Conservation (phyloP, 2,888 invertebrate species). For the Xiphydria camelus region DNA sequence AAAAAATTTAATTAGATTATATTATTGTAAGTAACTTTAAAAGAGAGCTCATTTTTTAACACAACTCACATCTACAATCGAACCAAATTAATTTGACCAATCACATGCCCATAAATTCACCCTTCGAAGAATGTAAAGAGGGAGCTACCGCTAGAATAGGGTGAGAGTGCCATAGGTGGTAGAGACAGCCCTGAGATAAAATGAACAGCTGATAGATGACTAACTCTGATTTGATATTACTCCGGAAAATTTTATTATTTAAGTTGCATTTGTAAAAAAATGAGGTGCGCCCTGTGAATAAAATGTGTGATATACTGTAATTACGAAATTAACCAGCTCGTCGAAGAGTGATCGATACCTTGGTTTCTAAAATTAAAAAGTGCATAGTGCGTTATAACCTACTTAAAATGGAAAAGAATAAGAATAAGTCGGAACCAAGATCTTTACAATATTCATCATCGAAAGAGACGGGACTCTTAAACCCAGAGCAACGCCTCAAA, state of each 20-base stretch:
- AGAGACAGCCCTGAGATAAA: too few relatives aligned
- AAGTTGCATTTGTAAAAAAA: background rate
- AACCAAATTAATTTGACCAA: too few relatives aligned
- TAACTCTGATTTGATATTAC: background rate
- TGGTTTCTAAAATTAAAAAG: background rate
- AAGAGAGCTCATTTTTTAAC: too few relatives aligned
- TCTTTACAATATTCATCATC: conserved; percentile 27
- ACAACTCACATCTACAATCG: too few relatives aligned
- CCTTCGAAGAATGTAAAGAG: too few relatives aligned
- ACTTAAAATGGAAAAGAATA: conserved; percentile 32
- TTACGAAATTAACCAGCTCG: too few relatives aligned
- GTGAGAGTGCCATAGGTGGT: too few relatives aligned
- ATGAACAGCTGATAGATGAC: background rate
- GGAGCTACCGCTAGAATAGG: too few relatives aligned
- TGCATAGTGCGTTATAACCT: background rate
- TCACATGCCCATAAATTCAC: too few relatives aligned
- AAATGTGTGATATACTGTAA: background rate
- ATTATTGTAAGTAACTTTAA: too few relatives aligned
- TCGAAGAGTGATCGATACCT: background rate
- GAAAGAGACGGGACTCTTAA: conserved; percentile 58
- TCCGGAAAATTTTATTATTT: background rate
- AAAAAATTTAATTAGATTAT: too few relatives aligned
- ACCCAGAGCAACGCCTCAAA: conserved; percentile 71
- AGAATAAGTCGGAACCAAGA: conserved; percentile 28
- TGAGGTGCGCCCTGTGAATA: too few relatives aligned